Conservation (phyloP, 2,888 invertebrate genomes). For the Prenolepis imparis region DNA sequence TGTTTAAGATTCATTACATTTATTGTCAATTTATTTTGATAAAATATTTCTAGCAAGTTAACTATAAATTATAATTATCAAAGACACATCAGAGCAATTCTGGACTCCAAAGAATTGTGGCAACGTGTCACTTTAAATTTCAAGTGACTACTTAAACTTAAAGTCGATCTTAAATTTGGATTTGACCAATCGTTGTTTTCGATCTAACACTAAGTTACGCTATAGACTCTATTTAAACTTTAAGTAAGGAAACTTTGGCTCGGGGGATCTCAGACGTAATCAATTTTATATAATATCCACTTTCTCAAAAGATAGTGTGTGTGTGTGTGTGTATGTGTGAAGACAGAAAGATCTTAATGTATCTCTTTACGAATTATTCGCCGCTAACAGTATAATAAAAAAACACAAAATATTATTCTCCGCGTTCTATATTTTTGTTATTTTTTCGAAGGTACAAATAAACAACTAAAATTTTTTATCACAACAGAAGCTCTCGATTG, state of each 20-base stretch:
- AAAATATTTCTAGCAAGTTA: constrained; percentile 18
- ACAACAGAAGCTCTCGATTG: background rate
- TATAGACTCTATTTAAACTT: constrained; percentile 43
- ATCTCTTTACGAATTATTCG: background rate
- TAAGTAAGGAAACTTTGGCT: constrained; percentile 21
- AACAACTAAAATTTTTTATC: background rate
- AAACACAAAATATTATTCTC: constrained; percentile 3
- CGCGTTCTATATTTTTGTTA: constrained; percentile 26
- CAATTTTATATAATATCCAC: constrained; percentile 51
- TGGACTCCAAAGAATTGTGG: background rate
- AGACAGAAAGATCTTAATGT: constrained; percentile 15
- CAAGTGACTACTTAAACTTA: constrained; percentile 30
- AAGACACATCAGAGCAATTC: background rate
- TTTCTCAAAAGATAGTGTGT: background rate
- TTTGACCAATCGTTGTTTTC: constrained; percentile 46
- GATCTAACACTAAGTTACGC: constrained; percentile 14
- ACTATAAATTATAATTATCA: background rate
- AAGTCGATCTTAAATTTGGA: constrained; percentile 31
- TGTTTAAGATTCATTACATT: background rate
- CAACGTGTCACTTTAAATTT: background rate
- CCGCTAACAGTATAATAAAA: background rate
- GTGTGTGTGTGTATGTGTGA: too few species aligned
- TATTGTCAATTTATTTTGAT: background rate
- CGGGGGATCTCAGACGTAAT: background rate
- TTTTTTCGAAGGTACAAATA: constrained; percentile 28